These are phyloP conservation scores for Jacana jacana DNA, from an alignment of 2,113 vertebrate genomes.

Conservation along the genomic window DNA sequence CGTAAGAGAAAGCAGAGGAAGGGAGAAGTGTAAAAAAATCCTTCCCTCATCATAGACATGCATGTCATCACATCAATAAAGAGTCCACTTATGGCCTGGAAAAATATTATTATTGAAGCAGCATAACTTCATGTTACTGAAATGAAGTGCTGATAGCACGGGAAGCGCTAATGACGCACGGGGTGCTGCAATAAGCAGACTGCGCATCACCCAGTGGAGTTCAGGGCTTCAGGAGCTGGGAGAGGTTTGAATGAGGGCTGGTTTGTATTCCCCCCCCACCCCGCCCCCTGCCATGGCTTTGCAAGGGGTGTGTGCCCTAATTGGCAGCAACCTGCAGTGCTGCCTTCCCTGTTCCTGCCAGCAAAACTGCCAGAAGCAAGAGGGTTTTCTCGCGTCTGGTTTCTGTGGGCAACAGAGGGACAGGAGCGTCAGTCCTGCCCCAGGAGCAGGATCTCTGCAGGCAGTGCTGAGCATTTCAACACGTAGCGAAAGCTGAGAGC, in stretches of 20 bases:
- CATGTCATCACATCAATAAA: not conserved
- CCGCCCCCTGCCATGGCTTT: not conserved
- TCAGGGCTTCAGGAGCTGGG: not conserved
- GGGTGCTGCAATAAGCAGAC: not conserved
- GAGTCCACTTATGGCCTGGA: not conserved
- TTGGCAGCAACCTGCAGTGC: not conserved
- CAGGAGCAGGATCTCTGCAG: not conserved
- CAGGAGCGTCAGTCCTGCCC: not conserved
- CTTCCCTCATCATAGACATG: not conserved
- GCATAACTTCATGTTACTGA: not conserved
- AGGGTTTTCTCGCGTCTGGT: not conserved
- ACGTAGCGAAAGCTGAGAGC: rapidly evolving
- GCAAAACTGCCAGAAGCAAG: not conserved
- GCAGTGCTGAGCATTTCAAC: not conserved
- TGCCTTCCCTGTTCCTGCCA: not conserved
- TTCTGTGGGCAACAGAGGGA: not conserved
- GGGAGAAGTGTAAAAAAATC: not conserved
- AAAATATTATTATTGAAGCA: not conserved
- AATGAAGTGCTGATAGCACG: not conserved
- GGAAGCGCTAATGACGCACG: not conserved
- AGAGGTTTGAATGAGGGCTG: not conserved
- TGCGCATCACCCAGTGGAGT: not conserved
- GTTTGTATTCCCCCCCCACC: not conserved
- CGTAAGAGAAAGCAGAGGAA: not conserved
- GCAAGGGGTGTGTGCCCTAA: not conserved